Conservation (phyloP, 2,113 vertebrate genomes). For the Regulus satrapa region DNA sequence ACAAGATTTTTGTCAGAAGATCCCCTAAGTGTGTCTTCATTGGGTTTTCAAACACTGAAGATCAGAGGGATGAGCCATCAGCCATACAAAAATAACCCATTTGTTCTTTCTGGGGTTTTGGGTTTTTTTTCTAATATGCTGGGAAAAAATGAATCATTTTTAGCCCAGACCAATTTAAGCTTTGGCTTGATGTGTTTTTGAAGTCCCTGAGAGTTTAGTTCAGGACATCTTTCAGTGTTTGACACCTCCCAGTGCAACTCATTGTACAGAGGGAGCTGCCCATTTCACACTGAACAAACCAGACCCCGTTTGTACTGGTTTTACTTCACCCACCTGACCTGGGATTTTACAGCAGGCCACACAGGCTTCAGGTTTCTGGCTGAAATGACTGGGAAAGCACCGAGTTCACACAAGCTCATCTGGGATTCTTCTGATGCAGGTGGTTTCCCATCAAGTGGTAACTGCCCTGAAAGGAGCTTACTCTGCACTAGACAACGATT, state of each 20-base stretch:
- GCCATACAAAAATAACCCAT: neutral
- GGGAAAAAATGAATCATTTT: neutral
- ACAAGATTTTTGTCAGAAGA: neutral
- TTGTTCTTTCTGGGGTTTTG: neutral
- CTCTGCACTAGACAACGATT: neutral
- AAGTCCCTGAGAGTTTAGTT: neutral
- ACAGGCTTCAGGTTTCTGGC: neutral
- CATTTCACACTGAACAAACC: neutral
- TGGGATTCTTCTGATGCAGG: neutral
- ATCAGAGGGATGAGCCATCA: neutral
- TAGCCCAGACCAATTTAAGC: neutral
- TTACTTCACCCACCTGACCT: neutral
- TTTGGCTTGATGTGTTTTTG: neutral
- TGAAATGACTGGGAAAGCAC: neutral
- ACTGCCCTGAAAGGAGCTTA: neutral
- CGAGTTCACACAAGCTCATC: neutral
- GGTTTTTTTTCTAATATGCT: neutral
- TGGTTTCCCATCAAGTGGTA: neutral
- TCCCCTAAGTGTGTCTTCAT: neutral
- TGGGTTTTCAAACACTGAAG: neutral
- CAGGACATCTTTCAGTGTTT: neutral
- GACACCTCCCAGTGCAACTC: neutral
- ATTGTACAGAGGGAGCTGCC: neutral
- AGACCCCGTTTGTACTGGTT: fast-evolving
- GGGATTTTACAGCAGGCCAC: neutral